Evolutionary conservation across 2,113 vertebrate genomes (phyloP).

Genomic region (Andinoacara biseriatus): DNA sequence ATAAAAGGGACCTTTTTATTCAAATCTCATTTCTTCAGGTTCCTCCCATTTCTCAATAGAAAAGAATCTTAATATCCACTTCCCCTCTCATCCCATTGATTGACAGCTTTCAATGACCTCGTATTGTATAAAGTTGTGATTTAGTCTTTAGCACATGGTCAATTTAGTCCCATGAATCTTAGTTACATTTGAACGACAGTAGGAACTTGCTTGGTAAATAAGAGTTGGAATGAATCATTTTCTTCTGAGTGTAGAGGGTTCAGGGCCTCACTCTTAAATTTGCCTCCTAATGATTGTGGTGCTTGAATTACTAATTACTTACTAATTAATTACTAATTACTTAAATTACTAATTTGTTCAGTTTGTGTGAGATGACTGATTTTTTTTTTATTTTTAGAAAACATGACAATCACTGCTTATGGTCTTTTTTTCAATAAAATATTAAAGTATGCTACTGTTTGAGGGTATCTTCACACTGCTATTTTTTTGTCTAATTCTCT

Average conservation of each 20-base stretch:
- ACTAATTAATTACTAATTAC: not conserved
- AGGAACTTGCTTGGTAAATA: slow-evolving; percentile 3
- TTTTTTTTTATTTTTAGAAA: not conserved
- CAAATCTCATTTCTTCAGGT: not conserved
- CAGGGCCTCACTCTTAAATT: not conserved
- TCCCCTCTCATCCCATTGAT: not conserved
- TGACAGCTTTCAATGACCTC: not conserved
- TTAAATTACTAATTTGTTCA: not conserved
- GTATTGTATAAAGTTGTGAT: slow-evolving; percentile 5
- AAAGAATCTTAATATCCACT: not conserved
- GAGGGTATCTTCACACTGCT: not conserved
- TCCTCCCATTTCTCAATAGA: not conserved
- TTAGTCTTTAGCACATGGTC: not conserved
- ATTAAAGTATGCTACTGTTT: no score
- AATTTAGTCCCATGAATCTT: slow-evolving; percentile 27
- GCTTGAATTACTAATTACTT: not conserved
- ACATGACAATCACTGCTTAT: not conserved
- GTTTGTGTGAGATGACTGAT: not conserved
- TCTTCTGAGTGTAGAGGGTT: not conserved
- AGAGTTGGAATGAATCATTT: not conserved
- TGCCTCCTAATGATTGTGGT: accelerated
- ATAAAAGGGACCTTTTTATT: not conserved
- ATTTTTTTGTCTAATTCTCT: slow-evolving; percentile 11
- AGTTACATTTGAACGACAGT: slow-evolving; percentile 8
- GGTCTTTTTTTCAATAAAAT: not conserved